Conservation (phyloP, 2,113 vertebrate species). For the Shinisaurus crocodilurus region DNA sequence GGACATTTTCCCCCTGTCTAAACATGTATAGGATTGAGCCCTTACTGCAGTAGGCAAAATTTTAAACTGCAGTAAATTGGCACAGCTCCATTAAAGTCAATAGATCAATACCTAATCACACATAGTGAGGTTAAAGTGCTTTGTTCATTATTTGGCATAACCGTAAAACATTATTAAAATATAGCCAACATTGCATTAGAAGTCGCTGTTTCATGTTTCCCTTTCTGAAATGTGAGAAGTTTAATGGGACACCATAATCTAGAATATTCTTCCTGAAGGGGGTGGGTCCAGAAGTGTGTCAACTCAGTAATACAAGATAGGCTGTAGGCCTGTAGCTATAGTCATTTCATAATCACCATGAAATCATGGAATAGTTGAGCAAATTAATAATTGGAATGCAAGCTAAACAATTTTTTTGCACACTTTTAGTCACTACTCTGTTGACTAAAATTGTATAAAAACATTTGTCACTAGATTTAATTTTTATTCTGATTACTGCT, state of each 20-base stretch:
- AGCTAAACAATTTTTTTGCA: neutral
- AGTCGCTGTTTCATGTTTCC: slow-evolving; percentile 38
- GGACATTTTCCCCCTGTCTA: no score
- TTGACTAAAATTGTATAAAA: slow-evolving; percentile 28
- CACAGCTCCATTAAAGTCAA: neutral
- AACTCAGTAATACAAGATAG: neutral
- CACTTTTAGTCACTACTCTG: neutral
- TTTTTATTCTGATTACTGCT: slow-evolving; percentile 69
- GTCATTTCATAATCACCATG: neutral
- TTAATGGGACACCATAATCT: slow-evolving; percentile 56
- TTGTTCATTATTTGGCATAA: slow-evolving; percentile 9
- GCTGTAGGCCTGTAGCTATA: neutral
- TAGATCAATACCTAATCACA: slow-evolving; percentile 1
- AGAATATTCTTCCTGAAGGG: slow-evolving; percentile 47
- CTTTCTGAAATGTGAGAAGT: slow-evolving; percentile 60
- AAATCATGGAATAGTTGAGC: neutral
- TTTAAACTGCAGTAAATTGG: neutral
- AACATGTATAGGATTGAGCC: no score
- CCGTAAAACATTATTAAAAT: slow-evolving; percentile 54
- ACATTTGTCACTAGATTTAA: slow-evolving; percentile 19
- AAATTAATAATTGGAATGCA: slow-evolving; percentile 1
- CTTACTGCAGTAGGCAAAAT: neutral
- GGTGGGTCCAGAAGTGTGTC: slow-evolving; percentile 16
- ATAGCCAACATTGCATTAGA: slow-evolving; percentile 40
- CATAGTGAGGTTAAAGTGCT: neutral